Conservation (phyloP, 2,888 invertebrate species). For the Athalia cordata region DNA sequence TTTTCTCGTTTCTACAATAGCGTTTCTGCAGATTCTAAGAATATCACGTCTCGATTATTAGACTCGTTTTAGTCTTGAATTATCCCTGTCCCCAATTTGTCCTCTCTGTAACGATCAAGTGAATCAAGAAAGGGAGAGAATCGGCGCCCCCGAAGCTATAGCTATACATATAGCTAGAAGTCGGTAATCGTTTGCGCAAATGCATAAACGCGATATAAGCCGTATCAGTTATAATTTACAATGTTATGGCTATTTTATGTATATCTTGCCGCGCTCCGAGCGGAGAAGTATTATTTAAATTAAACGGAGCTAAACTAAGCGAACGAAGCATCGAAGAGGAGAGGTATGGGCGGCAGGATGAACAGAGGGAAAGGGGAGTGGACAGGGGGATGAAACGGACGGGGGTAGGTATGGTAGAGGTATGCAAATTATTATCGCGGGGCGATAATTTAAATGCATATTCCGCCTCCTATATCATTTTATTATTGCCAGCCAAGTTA, state of each 20-base stretch:
- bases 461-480: constrained; percentile 74
- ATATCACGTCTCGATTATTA: not conserved
- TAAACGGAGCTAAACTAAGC: constrained; percentile 74
- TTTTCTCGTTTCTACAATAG: constrained; percentile 8
- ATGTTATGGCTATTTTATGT: constrained; percentile 74
- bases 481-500: constrained; percentile 72
- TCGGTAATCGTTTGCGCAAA: constrained; percentile 58
- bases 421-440: constrained; percentile 72
- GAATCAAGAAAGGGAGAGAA: not conserved
- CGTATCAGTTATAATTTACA: constrained; percentile 74
- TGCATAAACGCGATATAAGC: constrained; percentile 66
- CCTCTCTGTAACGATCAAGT: constrained; percentile 1
- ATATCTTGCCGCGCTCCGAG: constrained; percentile 68
- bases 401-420: constrained; percentile 44
- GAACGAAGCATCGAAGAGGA: constrained; percentile 63
- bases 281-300: constrained; percentile 74
- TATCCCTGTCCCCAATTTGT: constrained; percentile 25
- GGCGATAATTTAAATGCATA: constrained; percentile 74
- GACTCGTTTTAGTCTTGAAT: constrained; percentile 15
- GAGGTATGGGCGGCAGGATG: constrained; percentile 54
- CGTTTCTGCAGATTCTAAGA: too few relatives aligned
- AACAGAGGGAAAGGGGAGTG: constrained; percentile 65
- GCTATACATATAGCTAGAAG: constrained; percentile 45
- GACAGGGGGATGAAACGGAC: constrained; percentile 54
- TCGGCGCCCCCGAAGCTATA: too few relatives aligned